phyloP scores from a whole-genome alignment of 2,113 vertebrate species.

The Leuciscus idus region DNA sequence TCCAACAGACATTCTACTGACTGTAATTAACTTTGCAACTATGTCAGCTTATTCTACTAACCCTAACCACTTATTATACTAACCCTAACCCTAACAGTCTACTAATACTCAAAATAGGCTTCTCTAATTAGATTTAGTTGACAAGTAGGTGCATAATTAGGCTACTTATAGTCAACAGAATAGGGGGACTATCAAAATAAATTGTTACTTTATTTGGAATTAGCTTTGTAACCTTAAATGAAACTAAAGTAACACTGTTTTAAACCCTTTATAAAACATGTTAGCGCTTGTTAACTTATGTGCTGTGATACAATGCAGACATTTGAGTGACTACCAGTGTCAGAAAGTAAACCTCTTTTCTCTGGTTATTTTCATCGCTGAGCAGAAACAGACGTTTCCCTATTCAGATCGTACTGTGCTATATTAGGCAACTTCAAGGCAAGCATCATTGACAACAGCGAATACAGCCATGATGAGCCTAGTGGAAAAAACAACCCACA shows the following conservation, averaged over 20 bases:
- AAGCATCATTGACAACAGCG: slow-evolving; percentile 47
- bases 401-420: slow-evolving; percentile 25
- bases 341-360: slow-evolving; percentile 1
- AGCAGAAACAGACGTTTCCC: slow-evolving; percentile 29
- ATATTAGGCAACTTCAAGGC: slow-evolving; percentile 43
- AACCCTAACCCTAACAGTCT: too few relatives aligned
- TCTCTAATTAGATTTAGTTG: too few relatives aligned
- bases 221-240: too few relatives aligned
- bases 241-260: not conserved
- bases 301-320: not conserved
- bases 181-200: too few relatives aligned
- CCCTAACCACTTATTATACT: too few relatives aligned
- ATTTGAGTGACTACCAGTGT: slow-evolving; percentile 19
- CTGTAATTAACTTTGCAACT: too few relatives aligned
- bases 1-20: too few relatives aligned
- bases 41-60: too few relatives aligned
- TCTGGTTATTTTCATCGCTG: slow-evolving; percentile 14
- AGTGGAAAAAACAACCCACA: slow-evolving; percentile 53
- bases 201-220: too few relatives aligned
- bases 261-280: not conserved
- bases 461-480: slow-evolving; percentile 44
- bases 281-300: not conserved
- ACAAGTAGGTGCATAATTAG: too few relatives aligned
- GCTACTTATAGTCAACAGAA: too few relatives aligned
- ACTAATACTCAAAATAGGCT: too few relatives aligned